These are phyloP conservation scores for Sabatieria punctata DNA, from an alignment of 2,888 invertebrate genomes.

Conservation along the genomic window DNA sequence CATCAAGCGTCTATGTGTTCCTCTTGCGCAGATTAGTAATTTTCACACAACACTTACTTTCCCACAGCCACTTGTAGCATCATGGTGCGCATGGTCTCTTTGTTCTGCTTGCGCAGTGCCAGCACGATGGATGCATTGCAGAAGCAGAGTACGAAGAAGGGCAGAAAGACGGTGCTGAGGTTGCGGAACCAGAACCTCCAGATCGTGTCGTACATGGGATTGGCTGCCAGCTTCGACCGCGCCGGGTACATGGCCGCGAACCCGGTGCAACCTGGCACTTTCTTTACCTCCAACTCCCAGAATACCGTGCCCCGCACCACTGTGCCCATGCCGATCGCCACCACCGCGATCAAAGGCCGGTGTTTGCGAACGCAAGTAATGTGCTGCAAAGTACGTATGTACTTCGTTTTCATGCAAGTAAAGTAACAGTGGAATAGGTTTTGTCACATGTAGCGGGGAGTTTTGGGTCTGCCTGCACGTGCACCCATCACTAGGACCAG, in stretches of 20 bases:
- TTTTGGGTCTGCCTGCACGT: too few species aligned
- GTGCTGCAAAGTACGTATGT: too few species aligned
- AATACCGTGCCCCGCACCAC: constrained; percentile 1
- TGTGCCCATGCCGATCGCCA: not conserved
- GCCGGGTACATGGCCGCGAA: not conserved
- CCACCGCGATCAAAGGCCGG: not conserved
- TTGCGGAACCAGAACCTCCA: constrained; percentile 6
- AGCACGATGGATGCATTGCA: too few species aligned
- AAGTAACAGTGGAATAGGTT: too few species aligned
- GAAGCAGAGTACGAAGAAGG: not conserved
- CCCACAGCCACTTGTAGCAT: constrained; percentile 2
- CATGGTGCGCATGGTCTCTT: constrained; percentile 1
- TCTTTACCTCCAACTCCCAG: not conserved
- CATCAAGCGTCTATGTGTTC: too few species aligned
- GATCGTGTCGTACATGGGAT: not conserved
- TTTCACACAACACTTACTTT: not conserved
- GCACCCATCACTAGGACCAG: too few species aligned
- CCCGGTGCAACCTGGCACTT: not conserved
- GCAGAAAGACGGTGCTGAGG: constrained; percentile 1
- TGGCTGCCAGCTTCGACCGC: not conserved
- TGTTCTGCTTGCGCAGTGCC: not conserved
- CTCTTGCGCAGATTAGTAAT: too few species aligned
- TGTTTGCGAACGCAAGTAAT: too few species aligned
- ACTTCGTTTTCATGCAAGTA: too few species aligned
- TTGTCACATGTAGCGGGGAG: too few species aligned